Percentiles rank a stretch among this genome's conserved stretches.
phyloP scores from a whole-genome alignment of 2,113 vertebrate species.

The Pseudorasbora parva region DNA sequence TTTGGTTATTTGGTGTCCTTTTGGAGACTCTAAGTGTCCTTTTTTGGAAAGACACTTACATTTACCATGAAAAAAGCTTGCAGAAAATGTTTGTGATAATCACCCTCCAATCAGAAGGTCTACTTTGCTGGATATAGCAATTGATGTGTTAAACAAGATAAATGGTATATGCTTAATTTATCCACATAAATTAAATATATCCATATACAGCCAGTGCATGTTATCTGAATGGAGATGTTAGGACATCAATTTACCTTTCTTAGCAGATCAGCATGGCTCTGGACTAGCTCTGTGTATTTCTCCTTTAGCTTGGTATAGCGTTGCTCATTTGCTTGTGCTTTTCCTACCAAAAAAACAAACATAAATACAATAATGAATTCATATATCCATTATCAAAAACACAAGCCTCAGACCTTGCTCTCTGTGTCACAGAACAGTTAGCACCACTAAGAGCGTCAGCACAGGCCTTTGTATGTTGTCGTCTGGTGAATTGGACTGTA shows the following conservation, averaged over 20 bases:
- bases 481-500: slow-evolving; percentile 1
- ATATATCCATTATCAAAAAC: neutral
- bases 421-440: neutral
- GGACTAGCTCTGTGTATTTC: slow-evolving; percentile 94
- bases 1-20: too few species aligned
- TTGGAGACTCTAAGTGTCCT: too few species aligned
- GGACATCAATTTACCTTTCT: slow-evolving; percentile 82
- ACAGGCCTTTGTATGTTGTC: neutral
- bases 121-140: too few species aligned
- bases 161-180: too few species aligned
- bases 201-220: neutral
- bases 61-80: too few species aligned
- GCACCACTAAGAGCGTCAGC: neutral
- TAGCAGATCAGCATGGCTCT: slow-evolving; percentile 92
- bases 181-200: neutral
- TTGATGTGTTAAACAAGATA: too few species aligned
- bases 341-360: slow-evolving; percentile 71
- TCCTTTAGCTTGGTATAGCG: slow-evolving; percentile 97
- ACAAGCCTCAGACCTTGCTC: neutral
- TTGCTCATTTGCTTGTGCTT: slow-evolving; percentile 94
- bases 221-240: fast-evolving
- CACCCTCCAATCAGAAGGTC: too few species aligned
- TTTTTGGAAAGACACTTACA: too few species aligned
- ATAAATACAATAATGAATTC: neutral
- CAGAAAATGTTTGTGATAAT: too few species aligned